Percentiles rank a stretch among this genome's conserved stretches.
These are phyloP conservation scores for Drepana falcataria DNA, from an alignment of 2,888 invertebrate genomes.

Conservation along the genomic window DNA sequence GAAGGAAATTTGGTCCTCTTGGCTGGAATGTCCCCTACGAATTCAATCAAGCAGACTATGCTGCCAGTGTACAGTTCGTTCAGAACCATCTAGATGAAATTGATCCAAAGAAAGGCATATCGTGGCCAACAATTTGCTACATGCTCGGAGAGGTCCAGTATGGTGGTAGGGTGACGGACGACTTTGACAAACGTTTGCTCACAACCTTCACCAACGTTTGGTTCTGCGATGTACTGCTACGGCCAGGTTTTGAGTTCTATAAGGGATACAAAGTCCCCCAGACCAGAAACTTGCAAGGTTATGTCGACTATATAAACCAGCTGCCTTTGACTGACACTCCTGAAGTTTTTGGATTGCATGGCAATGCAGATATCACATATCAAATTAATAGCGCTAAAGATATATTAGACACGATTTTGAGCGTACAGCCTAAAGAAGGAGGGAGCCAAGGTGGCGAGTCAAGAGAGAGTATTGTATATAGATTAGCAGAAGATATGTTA, in stretches of 20 bases:
- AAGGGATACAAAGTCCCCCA: conserved; percentile 95
- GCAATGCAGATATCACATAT: conserved; percentile 98
- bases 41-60: conserved; percentile 97
- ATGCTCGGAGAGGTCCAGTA: conserved; percentile 96
- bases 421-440: conserved; percentile 98
- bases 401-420: conserved; percentile 95
- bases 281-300: conserved; percentile 86
- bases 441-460: conserved; percentile 94
- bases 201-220: conserved; percentile 96
- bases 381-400: conserved; percentile 97
- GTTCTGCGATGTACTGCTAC: conserved; percentile 94
- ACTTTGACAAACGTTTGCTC: conserved; percentile 95
- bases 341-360: conserved; percentile 97
- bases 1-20: conserved; percentile 96
- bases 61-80: conserved; percentile 96
- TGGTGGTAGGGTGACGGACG: conserved; percentile 96
- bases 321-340: conserved; percentile 93
- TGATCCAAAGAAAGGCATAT: conserved; percentile 97
- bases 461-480: conserved; percentile 94
- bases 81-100: conserved; percentile 98
- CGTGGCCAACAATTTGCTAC: conserved; percentile 98
- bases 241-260: conserved; percentile 95
- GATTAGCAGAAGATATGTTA: conserved; percentile 95
- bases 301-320: conserved; percentile 91
- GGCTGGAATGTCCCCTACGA: conserved; percentile 99